phyloP scores from a whole-genome alignment of 2,888 invertebrate genomes.

The Pammene fasciana region DNA sequence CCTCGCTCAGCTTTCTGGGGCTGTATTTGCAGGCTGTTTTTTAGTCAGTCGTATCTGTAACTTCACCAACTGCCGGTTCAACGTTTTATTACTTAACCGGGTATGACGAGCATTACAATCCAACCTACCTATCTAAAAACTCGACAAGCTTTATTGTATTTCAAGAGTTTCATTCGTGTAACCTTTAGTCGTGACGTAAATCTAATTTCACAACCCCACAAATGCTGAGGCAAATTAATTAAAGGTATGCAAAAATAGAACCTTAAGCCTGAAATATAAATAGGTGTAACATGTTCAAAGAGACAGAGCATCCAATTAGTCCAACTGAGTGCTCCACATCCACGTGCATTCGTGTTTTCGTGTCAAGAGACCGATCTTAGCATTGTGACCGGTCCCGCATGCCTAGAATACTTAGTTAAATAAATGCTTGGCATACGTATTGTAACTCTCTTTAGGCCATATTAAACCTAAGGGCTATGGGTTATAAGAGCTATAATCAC shows the following conservation, averaged over 20 bases:
- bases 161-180: too few relatives aligned
- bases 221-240: not conserved
- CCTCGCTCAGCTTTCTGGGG: not conserved
- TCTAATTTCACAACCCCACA: not conserved
- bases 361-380: conserved; percentile 36
- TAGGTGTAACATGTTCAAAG: conserved; percentile 20
- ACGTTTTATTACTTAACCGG: too few relatives aligned
- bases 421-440: conserved; percentile 26
- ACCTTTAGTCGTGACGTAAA: not conserved
- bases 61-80: too few relatives aligned
- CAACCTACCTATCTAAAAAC: too few relatives aligned
- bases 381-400: conserved; percentile 28
- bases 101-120: too few relatives aligned
- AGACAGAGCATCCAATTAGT: conserved; percentile 47
- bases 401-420: conserved; percentile 19
- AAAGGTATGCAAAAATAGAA: not conserved
- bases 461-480: not conserved
- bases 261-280: conserved; percentile 5
- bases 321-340: conserved; percentile 42
- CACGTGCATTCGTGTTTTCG: conserved; percentile 27
- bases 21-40: too few relatives aligned
- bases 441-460: not conserved
- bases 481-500: conserved; percentile 10
- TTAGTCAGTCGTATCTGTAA: too few relatives aligned
- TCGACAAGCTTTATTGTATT: too few relatives aligned